phyloP scores from a whole-genome alignment of 2,888 invertebrate species.

The Petrophora chlorosata region DNA sequence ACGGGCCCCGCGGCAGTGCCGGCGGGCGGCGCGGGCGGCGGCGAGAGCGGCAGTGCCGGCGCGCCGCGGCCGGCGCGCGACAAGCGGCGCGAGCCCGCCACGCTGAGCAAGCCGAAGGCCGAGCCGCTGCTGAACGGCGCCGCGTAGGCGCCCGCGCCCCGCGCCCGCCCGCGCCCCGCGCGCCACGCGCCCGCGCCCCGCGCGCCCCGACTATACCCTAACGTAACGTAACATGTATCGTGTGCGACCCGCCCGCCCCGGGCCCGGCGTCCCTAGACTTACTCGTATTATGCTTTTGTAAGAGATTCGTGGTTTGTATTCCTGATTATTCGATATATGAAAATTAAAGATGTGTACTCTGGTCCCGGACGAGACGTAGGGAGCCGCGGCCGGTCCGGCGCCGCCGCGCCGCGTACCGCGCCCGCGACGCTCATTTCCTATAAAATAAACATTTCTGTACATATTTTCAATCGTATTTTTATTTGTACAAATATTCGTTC shows the following conservation, averaged over 20 bases:
- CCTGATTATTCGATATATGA: constrained; percentile 79
- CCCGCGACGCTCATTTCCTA: constrained; percentile 74
- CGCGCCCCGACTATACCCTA: constrained; percentile 35
- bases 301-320: constrained; percentile 83
- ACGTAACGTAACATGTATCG: constrained; percentile 46
- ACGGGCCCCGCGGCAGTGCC: constrained; percentile 40
- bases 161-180: constrained; percentile 18
- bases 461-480: constrained; percentile 80
- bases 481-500: constrained; percentile 57
- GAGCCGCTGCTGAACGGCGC: constrained; percentile 88
- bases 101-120: constrained; percentile 80
- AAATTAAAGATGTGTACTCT: constrained; percentile 76
- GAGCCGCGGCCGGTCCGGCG: constrained; percentile 63
- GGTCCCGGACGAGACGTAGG: constrained; percentile 68
- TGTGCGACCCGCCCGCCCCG: constrained; percentile 30
- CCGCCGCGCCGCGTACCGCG: constrained; percentile 62
- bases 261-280: constrained; percentile 55
- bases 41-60: no score
- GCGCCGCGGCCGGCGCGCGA: constrained; percentile 29
- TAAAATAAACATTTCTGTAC: constrained; percentile 82
- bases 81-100: constrained; percentile 58
- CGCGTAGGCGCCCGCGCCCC: constrained; percentile 59
- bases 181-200: constrained; percentile 24
- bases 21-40: constrained; percentile 27
- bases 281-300: constrained; percentile 81